These are phyloP conservation scores for Campopleginae sp. DNA, from an alignment of 2,888 invertebrate species.

Conservation along the genomic window DNA sequence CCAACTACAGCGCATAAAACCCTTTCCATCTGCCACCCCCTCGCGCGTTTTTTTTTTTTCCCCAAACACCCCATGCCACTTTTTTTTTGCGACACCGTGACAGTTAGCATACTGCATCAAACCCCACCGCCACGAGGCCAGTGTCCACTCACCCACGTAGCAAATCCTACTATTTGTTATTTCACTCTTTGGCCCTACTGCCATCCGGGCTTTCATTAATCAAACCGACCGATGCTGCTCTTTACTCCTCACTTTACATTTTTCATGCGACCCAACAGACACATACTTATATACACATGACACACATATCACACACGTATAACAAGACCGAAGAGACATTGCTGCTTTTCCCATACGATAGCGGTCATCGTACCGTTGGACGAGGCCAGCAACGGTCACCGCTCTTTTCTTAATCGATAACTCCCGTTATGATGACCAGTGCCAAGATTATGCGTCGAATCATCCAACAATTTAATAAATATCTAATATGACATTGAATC, in stretches of 20 bases:
- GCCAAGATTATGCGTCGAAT: background rate
- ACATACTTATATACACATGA: background rate
- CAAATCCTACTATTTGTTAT: conserved; percentile 80
- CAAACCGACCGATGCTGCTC: conserved; percentile 75
- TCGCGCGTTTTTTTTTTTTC: background rate
- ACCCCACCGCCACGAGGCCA: conserved; percentile 19
- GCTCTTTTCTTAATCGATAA: conserved; percentile 19
- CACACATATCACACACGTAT: background rate
- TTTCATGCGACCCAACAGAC: conserved; percentile 71
- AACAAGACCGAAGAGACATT: conserved; percentile 10
- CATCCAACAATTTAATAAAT: background rate
- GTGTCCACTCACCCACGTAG: conserved; percentile 65
- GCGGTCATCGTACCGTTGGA: conserved; percentile 36
- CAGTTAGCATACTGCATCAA: conserved; percentile 23
- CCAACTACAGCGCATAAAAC: conserved; percentile 28
- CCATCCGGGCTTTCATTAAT: conserved; percentile 78
- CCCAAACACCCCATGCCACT: conserved; percentile 10
- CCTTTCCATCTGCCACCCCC: conserved; percentile 14
- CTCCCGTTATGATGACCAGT: background rate
- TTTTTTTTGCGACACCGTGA: conserved; percentile 21
- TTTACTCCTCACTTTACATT: conserved; percentile 76
- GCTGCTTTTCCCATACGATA: conserved; percentile 2
- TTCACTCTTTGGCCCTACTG: conserved; percentile 77
- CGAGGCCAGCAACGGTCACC: conserved; percentile 28
- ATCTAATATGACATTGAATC: background rate